Evolutionary conservation across 2,888 invertebrate genomes (phyloP), one percentile per base, ranked within the genome.

Genomic region (Adineta ricciae): DNA sequence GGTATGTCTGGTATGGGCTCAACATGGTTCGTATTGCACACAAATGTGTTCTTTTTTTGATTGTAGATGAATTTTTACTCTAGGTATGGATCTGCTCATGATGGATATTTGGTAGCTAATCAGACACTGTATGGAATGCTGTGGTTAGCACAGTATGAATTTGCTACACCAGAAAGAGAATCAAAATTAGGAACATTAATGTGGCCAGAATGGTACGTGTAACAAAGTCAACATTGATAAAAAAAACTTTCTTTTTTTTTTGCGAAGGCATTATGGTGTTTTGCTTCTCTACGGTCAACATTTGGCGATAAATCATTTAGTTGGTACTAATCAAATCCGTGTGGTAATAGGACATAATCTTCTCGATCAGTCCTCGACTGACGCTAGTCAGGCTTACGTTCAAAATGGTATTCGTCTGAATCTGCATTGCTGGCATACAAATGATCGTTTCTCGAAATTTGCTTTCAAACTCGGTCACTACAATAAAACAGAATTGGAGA

Each of bases 391-490:
- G 24, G 2, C 2, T 1, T 78, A 78, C 41, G 41, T 78, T 21
- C 36, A 78, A 78, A 38, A 78, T 38, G 41, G 41, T 21, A 36
- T 41, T 24, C 73, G 73, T 78, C 52, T 84, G 9, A 64, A 83
- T 49, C 83, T 84, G 41, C 84, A 84, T 84, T 83, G 83, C 21
- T 84, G 83, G 52, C 84, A 84, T 84, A 83, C 83, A 46, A 83
- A 84, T 78, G 56, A 83, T 64, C 49, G 64, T 21, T 84, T 84
- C 83, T 83, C 83, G 7, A 84, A 84, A 56, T 84, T 84, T 83
- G 56, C 83, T 19, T 84, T 84, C 24, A 56, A 83, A 72, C 7
- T 84, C 2, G 84, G 84, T 38, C 83, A 85, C 24, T 85, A 85
- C 73, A 83, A 85, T 46, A 19, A 72, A 49, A 46, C 56, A 38